Percentiles rank a stretch among this genome's conserved stretches.
phyloP scores from a whole-genome alignment of 1,140 invertebrate genomes.

The Acromyrmex echinatior region DNA sequence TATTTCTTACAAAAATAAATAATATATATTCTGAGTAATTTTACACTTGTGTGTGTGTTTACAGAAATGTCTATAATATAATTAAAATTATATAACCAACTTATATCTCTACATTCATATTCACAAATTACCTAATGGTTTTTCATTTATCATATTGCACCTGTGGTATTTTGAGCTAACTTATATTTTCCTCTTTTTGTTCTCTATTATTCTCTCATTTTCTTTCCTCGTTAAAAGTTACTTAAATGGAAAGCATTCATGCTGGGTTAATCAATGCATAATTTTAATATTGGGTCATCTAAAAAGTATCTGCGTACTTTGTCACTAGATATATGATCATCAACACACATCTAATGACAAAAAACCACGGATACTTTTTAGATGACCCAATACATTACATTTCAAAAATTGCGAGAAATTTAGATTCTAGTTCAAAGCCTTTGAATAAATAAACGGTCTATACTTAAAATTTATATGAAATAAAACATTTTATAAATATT shows the following conservation, averaged over 20 bases:
- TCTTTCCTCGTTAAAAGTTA: neutral
- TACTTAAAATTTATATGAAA: conserved; percentile 22
- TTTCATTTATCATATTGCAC: conserved; percentile 5
- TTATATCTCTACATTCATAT: conserved; percentile 7
- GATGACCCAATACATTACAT: neutral
- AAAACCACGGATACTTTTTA: too few relatives aligned
- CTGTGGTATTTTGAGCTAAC: neutral
- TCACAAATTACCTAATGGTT: neutral
- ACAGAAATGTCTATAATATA: conserved; percentile 1
- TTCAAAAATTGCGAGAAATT: neutral
- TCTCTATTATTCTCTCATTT: neutral
- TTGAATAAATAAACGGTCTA: conserved; percentile 37
- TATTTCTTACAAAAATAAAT: conserved; percentile 25
- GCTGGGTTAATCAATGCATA: neutral
- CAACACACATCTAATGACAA: too few relatives aligned
- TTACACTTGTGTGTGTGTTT: neutral
- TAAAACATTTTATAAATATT: conserved; percentile 29
- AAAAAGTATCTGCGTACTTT: too few relatives aligned
- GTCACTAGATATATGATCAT: too few relatives aligned
- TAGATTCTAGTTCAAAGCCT: neutral
- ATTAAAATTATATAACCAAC: neutral
- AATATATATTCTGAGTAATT: neutral
- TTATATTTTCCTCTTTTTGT: neutral
- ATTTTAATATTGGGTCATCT: neutral
- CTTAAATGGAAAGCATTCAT: conserved; percentile 1